Evolutionary conservation across 2,113 vertebrate genomes (phyloP), one percentile per base, ranked within the genome.

Genomic region (Perca flavescens): DNA sequence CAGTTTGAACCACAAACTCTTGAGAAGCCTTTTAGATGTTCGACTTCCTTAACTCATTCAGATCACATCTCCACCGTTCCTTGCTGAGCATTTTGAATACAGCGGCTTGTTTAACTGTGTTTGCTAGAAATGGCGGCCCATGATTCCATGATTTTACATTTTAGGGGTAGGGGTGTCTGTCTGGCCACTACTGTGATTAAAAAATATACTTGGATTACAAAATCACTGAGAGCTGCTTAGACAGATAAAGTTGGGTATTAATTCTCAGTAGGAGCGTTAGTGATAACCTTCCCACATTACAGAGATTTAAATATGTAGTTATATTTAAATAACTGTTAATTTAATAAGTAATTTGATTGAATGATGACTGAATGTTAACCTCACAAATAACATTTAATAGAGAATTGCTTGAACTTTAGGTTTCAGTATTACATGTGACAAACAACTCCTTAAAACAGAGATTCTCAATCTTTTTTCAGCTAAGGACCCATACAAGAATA

Each of bases 391-490:
- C 5, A 34, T 34, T 34, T 34, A 34, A 34, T 34, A 36, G 25
- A 57, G 22, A 43, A 54, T 25, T 71, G 36, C 58, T 52, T 54
- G 14, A 62, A 53, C 43, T 65, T 19, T 63, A 49, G 17, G n/a
- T 46, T 61, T 69, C 9, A 70, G 15, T 52, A 40, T 54, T 56
- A 25, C 5, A 40, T 80, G 17, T 60, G 62, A 58, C 14, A 73
- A 46, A 56, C 3, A 31, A 25, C 50, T 6, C 34, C 15, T 25
- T 49, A 19, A 49, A 5, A 34, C 34, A 34, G 34, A 34, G 34
- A 0, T 34, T 34, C 34, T 34, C 34, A 34, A 34, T 34, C 34
- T 34, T 34, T 34, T 34, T 34, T 34, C 34, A 34, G 34, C 34
- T 34, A 34, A 34, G 34, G 34, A 34, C 34, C 34, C 34, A 34